A percentile compares a stretch with the other conserved stretches of the same genome.
phyloP scores from a whole-genome alignment of 2,113 vertebrate genomes.

The Cochlearius cochlearius region DNA sequence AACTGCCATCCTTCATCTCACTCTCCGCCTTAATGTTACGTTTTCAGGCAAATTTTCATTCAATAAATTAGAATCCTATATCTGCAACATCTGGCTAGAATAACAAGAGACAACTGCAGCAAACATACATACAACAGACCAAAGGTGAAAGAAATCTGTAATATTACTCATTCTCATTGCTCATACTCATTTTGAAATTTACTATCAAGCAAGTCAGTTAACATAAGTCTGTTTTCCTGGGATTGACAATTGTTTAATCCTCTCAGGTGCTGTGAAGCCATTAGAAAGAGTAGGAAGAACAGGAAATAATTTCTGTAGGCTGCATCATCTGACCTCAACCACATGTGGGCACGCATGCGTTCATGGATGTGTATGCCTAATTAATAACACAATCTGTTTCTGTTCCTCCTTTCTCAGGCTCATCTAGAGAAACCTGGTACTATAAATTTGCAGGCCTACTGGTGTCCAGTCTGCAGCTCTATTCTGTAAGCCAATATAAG shows the following conservation, averaged over 20 bases:
- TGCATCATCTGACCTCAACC: neutral
- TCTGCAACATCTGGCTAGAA: neutral
- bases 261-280: neutral
- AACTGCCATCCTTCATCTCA: neutral
- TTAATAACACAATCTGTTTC: neutral
- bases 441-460: neutral
- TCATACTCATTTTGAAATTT: neutral
- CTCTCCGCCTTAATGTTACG: neutral
- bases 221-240: neutral
- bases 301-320: neutral
- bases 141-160: neutral
- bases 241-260: neutral
- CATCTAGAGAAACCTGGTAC: neutral
- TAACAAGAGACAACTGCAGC: neutral
- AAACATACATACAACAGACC: neutral
- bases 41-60: neutral
- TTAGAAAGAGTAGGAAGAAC: neutral
- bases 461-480: neutral
- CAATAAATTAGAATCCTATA: no score
- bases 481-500: neutral
- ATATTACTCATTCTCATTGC: neutral
- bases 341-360: neutral
- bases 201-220: neutral
- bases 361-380: neutral
- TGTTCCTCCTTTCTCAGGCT: neutral